Evolutionary conservation across 2,797 vertebrate species (phyloP).

Genomic region (Onychomys torridus): DNA sequence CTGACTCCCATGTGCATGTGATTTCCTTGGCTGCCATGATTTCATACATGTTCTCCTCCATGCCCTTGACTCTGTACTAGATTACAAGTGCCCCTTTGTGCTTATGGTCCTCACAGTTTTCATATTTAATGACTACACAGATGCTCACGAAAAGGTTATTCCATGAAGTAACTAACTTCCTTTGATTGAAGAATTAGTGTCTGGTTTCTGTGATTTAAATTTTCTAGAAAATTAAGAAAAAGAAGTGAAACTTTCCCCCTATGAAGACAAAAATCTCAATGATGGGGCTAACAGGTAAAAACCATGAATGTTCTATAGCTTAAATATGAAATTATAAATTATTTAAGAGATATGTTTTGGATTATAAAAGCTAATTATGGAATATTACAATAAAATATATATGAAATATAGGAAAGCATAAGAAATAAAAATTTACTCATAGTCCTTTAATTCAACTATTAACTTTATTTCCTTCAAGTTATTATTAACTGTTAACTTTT

Average conservation of each 20-base stretch:
- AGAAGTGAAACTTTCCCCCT: not conserved
- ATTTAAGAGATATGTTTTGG: slow-evolving; percentile 44
- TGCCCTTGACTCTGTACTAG: not conserved
- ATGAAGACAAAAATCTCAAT: slow-evolving; percentile 42
- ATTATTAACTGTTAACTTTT: not conserved
- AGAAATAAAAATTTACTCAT: slow-evolving; percentile 18
- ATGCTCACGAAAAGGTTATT: slow-evolving; percentile 44
- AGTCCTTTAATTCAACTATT: slow-evolving; percentile 1
- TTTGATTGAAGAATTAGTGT: slow-evolving; percentile 15
- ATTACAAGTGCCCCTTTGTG: not conserved
- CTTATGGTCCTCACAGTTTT: not conserved
- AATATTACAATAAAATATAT: not conserved
- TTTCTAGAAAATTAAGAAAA: not conserved
- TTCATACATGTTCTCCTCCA: not conserved
- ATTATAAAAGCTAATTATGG: not conserved
- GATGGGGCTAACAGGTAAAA: not conserved
- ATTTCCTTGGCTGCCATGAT: slow-evolving; percentile 17
- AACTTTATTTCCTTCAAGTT: not conserved
- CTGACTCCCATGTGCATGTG: not conserved
- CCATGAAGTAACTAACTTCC: slow-evolving; percentile 4
- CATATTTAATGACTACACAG: not conserved
- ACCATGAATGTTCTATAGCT: not conserved
- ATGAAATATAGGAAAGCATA: not conserved
- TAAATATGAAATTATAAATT: slow-evolving; percentile 7
- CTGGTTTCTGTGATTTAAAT: slow-evolving; percentile 3